Evolutionary conservation across 2,113 vertebrate genomes (phyloP), one percentile per base, ranked within the genome.

Genomic region (Proteles cristata): DNA sequence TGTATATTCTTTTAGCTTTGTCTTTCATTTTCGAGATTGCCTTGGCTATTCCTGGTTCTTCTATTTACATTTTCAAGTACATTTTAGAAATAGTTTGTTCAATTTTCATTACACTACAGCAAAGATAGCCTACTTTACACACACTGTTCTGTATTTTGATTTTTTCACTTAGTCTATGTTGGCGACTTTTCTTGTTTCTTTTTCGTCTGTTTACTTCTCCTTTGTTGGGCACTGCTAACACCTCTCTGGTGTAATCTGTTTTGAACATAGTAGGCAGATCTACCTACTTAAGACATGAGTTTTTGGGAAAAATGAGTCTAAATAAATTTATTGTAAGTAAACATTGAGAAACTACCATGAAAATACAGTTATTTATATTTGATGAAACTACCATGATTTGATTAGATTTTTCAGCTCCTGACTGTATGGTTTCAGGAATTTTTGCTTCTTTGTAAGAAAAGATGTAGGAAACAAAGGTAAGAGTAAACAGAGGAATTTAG

Each of bases 301-400:
- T 39, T 35, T 26, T 61, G 35, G 14, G n/a, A 3, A 11, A 48
- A 88, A 26, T 82, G 15, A 93, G 4, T 86, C 61, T 82, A 90
- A 66, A 87, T 87, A n/a, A 63, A 93, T 92, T 82, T 95, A 83
- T 79, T 50, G 35, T 10, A 95, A 69, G 31, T 93, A 88, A 83
- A 25, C 7, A 26, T 35, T 21, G 48, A 68, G 21, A 94, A n/a
- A 81, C 9, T 66, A 53, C 43, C 58, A 63, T 81, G 73, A 81
- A 88, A 53, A 33, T 61, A 53, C 53, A 84, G 55, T 33, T 5
- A 55, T 77, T 96, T 81, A 82, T 66, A 87, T 48, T 93, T 25
- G 61, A 2, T 86, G 31, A 63, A 68, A 50, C 35, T 35, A 53
- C 23, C 5, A 2, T 43, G n/a, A 26, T 88, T 83, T 88, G 45